phyloP scores from a whole-genome alignment of 2,797 vertebrate species.

The Streptopelia turtur region DNA sequence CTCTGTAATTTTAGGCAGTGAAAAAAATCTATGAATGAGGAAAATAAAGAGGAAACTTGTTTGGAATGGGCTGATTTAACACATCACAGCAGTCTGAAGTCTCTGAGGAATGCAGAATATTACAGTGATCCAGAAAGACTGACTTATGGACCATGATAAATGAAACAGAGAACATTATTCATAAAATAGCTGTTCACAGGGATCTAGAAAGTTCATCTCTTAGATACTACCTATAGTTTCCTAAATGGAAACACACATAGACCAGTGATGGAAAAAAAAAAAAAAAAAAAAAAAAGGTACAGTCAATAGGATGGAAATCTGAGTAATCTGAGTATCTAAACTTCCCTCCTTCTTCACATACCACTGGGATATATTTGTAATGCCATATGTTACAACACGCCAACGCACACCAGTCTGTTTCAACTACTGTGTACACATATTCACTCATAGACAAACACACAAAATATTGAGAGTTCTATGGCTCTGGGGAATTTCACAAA shows the following conservation, averaged over 20 bases:
- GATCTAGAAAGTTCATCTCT: neutral
- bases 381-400: constrained; percentile 25
- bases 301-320: neutral
- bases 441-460: constrained; percentile 5
- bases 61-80: neutral
- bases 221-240: neutral
- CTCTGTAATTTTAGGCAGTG: neutral
- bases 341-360: constrained; percentile 12
- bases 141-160: neutral
- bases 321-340: constrained; percentile 24
- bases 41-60: neutral
- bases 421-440: neutral
- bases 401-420: constrained; percentile 10
- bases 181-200: neutral
- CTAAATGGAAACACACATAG: neutral
- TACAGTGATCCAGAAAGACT: neutral
- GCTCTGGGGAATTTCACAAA: neutral
- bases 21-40: neutral
- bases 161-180: neutral
- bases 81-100: neutral
- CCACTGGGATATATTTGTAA: constrained; percentile 23
- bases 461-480: constrained; percentile 2
- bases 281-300: neutral
- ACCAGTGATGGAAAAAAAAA: neutral
- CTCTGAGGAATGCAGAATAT: neutral